Conservation (phyloP, 2,888 invertebrate genomes). For the Unio delphinus region DNA sequence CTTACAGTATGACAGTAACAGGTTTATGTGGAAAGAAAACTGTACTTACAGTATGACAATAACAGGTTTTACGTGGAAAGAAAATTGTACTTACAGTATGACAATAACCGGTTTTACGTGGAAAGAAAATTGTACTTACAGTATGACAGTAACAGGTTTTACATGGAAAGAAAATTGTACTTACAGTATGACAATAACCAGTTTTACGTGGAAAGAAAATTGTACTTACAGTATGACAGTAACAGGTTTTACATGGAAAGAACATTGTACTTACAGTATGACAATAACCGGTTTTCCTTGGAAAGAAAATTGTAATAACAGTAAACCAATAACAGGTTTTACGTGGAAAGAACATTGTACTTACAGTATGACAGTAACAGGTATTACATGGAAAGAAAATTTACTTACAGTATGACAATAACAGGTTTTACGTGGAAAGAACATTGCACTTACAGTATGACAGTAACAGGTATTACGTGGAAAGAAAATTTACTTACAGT, state of each 20-base stretch:
- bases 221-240: conserved; percentile 88
- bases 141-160: conserved; percentile 81
- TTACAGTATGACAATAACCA: conserved; percentile 84
- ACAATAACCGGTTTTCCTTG: conserved; percentile 68
- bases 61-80: not conserved
- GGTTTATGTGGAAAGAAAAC: not conserved
- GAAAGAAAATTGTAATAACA: conserved; percentile 75
- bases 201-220: not conserved
- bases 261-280: conserved; percentile 83
- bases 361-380: conserved; percentile 86
- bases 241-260: not conserved
- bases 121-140: conserved; percentile 75
- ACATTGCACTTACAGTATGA: conserved; percentile 78
- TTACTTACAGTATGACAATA: conserved; percentile 88
- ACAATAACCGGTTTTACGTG: conserved; percentile 68
- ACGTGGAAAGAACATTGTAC: conserved; percentile 56
- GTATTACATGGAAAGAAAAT: not conserved
- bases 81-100: conserved; percentile 83
- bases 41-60: conserved; percentile 85
- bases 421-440: not conserved
- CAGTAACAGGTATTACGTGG: not conserved
- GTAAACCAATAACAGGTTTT: conserved; percentile 72
- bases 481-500: too few relatives aligned
- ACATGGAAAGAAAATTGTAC: conserved; percentile 56
- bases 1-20: conserved; percentile 87